Evolutionary conservation across 2,888 invertebrate species (phyloP), one percentile per base, ranked within the genome.

Genomic region (Oscheius sp.): DNA sequence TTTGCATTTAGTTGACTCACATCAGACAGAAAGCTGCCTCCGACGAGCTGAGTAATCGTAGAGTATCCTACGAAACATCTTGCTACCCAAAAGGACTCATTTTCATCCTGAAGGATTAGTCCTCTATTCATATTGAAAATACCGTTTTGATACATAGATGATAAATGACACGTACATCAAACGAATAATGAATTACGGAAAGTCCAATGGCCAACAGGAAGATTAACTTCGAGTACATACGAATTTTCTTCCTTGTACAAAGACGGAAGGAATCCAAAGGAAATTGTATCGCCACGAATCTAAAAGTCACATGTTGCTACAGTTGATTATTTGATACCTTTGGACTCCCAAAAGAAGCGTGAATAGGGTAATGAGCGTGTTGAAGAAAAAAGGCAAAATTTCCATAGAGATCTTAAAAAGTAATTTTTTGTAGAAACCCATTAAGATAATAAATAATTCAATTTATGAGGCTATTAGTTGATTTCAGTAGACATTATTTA

Each of bases 351-450:
- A 59, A 22, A 80, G 64, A 14, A 80, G 71, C 2, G 80, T 80
- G 64, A 78, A 78, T 8, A 80, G 62, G 2, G 78, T 78, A 59
- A 77, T 77, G 4, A 80, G 67, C 3, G 73, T 77, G 57, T 80
- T 80, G 75, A 80, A 80, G 68, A 80, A 78, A 61, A 80, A 78
- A 6, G 80, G 80, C 20, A 80, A 36, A 22, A 75, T 73, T 65
- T 80, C 77, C 80, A 80, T 80, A 50, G 73, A 78, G 8, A 80
- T 67, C 72, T 71, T 17, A 30, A 71, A 62, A 28, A 22, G 12
- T 12, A 32, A 17, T n/a, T 1, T 63, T n/a, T n/a, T n/a, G n/a
- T n/a, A n/a, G n/a, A n/a, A n/a, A n/a, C n/a, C n/a, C n/a, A n/a
- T n/a, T n/a, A n/a, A n/a, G n/a, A n/a, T n/a, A n/a, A n/a, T n/a